Percentiles rank a stretch among this genome's conserved stretches.
Conservation (phyloP, 2,888 invertebrate genomes). For the Rotaria socialis region DNA sequence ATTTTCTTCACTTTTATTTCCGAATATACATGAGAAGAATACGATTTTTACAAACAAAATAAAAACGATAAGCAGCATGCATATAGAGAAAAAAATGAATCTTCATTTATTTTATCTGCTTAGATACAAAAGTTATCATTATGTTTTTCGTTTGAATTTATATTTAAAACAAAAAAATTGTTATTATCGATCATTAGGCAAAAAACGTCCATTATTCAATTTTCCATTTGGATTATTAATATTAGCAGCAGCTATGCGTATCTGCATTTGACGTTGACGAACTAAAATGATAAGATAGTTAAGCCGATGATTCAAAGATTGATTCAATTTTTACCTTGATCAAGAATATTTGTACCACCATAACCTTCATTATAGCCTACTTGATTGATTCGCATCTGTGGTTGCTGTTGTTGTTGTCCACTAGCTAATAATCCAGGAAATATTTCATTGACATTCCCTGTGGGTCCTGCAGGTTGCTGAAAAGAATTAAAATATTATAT, state of each 20-base stretch:
- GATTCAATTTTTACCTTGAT: neutral
- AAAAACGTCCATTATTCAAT: neutral
- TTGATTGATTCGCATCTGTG: constrained; percentile 1
- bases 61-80: constrained; percentile 24
- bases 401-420: neutral
- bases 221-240: neutral
- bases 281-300: neutral
- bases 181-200: neutral
- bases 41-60: constrained; percentile 30
- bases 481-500: too few relatives aligned
- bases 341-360: neutral
- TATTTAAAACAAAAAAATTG: neutral
- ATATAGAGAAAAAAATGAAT: neutral
- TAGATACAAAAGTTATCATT: neutral
- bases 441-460: neutral
- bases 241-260: neutral
- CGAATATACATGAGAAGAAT: neutral
- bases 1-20: neutral
- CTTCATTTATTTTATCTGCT: neutral
- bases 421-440: neutral
- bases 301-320: neutral
- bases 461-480: neutral
- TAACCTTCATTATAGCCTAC: neutral
- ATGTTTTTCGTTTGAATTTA: neutral
- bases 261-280: constrained; percentile 14